phyloP scores from a whole-genome alignment of 2,888 invertebrate species.

The Globia sparganii region DNA sequence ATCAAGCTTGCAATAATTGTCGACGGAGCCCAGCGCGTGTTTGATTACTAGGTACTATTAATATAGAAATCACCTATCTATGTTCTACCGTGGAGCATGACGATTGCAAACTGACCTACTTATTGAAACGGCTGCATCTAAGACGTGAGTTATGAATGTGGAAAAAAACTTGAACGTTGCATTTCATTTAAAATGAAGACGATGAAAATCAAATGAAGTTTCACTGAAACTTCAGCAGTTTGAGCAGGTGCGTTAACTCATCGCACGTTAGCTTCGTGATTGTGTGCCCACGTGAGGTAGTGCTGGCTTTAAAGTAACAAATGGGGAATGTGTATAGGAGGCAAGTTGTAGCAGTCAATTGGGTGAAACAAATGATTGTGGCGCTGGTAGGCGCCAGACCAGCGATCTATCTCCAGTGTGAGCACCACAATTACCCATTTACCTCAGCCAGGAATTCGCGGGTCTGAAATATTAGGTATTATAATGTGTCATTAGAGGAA shows the following conservation, averaged over 20 bases:
- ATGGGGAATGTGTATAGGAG: slow-evolving; percentile 50
- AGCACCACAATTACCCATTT: slow-evolving; percentile 64
- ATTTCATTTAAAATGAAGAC: slow-evolving; percentile 34
- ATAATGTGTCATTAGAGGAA: slow-evolving; percentile 53
- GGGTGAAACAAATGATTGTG: slow-evolving; percentile 61
- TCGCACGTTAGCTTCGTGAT: slow-evolving; percentile 16
- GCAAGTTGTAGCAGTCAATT: slow-evolving; percentile 60
- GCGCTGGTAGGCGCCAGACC: slow-evolving; percentile 43
- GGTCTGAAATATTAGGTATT: slow-evolving; percentile 59
- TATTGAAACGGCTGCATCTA: slow-evolving; percentile 35
- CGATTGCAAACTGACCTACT: slow-evolving; percentile 49
- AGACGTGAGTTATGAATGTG: slow-evolving; percentile 27
- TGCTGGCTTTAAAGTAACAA: slow-evolving; percentile 47
- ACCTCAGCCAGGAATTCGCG: slow-evolving; percentile 57
- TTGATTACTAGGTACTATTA: slow-evolving; percentile 59
- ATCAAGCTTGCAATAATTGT: slow-evolving; percentile 66
- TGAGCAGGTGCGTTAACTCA: slow-evolving; percentile 20
- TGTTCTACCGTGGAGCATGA: slow-evolving; percentile 32
- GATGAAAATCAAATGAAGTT: slow-evolving; percentile 27
- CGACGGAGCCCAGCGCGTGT: slow-evolving; percentile 43
- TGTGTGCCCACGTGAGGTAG: slow-evolving; percentile 10
- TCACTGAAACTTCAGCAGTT: slow-evolving; percentile 6
- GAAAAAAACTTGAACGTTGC: slow-evolving; percentile 18
- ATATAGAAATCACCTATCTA: slow-evolving; percentile 61
- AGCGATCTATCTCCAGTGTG: slow-evolving; percentile 51